These are phyloP conservation scores for Atta colombica DNA, from an alignment of 1,140 invertebrate species.

Conservation along the genomic window DNA sequence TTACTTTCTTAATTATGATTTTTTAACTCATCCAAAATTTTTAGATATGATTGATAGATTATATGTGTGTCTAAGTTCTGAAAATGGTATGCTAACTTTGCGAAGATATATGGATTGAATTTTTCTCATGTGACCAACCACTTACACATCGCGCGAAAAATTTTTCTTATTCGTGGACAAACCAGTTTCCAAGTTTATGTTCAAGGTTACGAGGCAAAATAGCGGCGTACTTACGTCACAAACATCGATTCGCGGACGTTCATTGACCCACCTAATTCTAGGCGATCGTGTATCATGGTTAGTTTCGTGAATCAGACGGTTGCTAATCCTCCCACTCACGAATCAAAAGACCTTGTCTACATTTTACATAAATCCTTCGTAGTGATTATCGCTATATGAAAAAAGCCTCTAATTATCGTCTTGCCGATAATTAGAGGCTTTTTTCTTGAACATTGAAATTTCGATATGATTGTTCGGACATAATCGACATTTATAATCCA, in stretches of 20 bases:
- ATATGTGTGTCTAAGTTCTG: not conserved
- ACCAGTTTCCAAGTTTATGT: constrained; percentile 50
- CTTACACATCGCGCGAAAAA: not conserved
- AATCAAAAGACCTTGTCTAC: not conserved
- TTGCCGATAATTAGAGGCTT: no score
- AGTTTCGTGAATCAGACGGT: not conserved
- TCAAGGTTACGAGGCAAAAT: constrained; percentile 33
- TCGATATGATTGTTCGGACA: constrained; percentile 13
- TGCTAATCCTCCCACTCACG: constrained; percentile 26
- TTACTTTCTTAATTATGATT: not conserved
- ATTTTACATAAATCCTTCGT: not conserved
- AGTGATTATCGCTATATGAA: not conserved
- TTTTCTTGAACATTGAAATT: not conserved
- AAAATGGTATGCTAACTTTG: not conserved
- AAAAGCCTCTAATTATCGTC: not conserved
- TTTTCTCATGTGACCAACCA: not conserved
- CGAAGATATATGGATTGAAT: not conserved
- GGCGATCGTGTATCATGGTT: constrained; percentile 18
- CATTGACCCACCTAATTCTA: constrained; percentile 40
- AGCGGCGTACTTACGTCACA: constrained; percentile 45
- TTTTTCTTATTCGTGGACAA: not conserved
- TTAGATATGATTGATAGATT: not conserved
- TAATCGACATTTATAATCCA: not conserved
- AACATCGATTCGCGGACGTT: constrained; percentile 50
- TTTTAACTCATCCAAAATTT: not conserved